Evolutionary conservation across 2,888 invertebrate species (phyloP).

Genomic region (Drosophila phalerata): DNA sequence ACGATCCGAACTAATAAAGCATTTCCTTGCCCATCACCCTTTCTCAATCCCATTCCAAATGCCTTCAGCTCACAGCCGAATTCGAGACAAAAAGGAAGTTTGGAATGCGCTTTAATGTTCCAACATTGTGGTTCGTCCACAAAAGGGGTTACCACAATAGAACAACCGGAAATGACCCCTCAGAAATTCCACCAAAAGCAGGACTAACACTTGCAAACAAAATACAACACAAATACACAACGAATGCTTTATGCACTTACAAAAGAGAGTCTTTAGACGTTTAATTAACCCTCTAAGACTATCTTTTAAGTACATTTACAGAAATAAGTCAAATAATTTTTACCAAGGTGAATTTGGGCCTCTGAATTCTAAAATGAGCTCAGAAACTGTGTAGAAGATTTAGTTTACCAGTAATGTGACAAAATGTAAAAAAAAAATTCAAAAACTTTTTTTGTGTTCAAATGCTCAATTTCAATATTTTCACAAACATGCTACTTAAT

Average conservation of each 20-base stretch:
- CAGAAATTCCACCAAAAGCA: not conserved
- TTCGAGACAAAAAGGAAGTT: not conserved
- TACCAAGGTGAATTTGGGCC: no score
- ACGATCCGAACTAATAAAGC: conserved; percentile 7
- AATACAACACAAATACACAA: not conserved
- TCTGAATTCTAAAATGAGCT: no score
- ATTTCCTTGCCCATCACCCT: not conserved
- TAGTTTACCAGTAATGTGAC: no score
- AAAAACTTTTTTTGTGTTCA: no score
- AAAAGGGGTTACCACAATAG: conserved; percentile 25
- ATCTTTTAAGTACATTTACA: no score
- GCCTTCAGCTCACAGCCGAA: not conserved
- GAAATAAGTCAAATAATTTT: no score
- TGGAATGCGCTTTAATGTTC: conserved; percentile 35
- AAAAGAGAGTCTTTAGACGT: no score
- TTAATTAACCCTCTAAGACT: no score
- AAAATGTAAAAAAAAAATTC: no score
- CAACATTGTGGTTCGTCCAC: conserved; percentile 23
- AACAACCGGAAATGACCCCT: not conserved
- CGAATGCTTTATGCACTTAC: conserved; percentile 4
- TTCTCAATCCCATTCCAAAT: not conserved
- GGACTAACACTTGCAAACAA: conserved; percentile 7
- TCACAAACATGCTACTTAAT: no score
- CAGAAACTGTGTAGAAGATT: no score
- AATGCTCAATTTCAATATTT: no score